Percentiles rank a stretch among this genome's conserved stretches.
Conservation (phyloP, 2,888 invertebrate genomes). For the Eulithis testata region DNA sequence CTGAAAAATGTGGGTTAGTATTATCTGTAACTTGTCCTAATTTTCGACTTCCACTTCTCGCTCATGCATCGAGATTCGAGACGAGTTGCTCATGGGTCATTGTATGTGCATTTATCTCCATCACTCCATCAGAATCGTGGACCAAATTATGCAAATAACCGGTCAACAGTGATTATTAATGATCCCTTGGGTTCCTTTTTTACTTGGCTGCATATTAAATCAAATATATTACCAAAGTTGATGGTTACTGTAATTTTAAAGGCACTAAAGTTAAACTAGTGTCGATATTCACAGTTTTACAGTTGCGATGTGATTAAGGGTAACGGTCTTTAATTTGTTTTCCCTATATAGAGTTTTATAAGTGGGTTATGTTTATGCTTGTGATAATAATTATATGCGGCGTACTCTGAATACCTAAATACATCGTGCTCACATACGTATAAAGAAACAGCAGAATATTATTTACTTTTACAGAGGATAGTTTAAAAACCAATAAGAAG, state of each 20-base stretch:
- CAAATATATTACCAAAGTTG: constrained; percentile 29
- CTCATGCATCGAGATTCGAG: background rate
- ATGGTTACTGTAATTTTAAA: constrained; percentile 24
- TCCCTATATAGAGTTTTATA: constrained; percentile 41
- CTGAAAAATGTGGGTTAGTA: constrained; percentile 57
- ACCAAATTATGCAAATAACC: constrained; percentile 60
- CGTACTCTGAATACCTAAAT: constrained; percentile 29
- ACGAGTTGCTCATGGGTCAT: constrained; percentile 52
- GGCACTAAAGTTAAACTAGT: constrained; percentile 40
- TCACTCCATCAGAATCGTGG: constrained; percentile 57
- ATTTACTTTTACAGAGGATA: too few relatives aligned
- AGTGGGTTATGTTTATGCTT: constrained; percentile 24
- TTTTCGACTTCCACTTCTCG: constrained; percentile 58
- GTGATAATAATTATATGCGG: constrained; percentile 25
- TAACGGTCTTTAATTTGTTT: constrained; percentile 46
- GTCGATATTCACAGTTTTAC: constrained; percentile 40
- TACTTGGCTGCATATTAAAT: constrained; percentile 26
- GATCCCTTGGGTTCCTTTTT: constrained; percentile 30
- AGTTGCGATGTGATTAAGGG: constrained; percentile 47
- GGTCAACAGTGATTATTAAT: constrained; percentile 45
- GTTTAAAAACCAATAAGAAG: too few relatives aligned
- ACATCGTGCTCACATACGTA: constrained; percentile 12
- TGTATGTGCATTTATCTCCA: constrained; percentile 70
- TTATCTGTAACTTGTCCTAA: constrained; percentile 59
- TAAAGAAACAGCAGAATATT: background rate